phyloP scores from a whole-genome alignment of 2,113 vertebrate genomes.

The Cepphus grylle region DNA sequence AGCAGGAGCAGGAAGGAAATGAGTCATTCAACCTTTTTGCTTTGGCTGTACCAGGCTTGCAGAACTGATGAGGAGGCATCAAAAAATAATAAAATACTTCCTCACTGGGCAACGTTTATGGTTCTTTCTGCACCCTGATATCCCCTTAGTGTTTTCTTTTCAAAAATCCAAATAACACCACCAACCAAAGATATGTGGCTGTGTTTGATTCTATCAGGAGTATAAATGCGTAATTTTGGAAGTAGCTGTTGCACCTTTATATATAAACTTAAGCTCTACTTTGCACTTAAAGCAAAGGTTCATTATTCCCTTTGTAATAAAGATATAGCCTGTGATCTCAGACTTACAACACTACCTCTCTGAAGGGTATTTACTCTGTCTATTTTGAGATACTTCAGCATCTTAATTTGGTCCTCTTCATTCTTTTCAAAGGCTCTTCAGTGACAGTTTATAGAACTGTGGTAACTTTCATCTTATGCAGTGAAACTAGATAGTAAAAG shows the following conservation, averaged over 20 bases:
- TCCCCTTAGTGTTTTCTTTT: not conserved
- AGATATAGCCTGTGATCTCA: not conserved
- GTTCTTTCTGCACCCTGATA: not conserved
- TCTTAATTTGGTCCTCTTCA: not conserved
- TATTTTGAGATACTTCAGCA: not conserved
- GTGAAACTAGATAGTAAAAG: not conserved
- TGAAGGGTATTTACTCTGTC: not conserved
- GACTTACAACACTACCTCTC: not conserved
- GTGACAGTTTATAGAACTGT: not conserved
- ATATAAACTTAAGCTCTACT: not conserved
- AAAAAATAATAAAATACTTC: slow-evolving; percentile 3
- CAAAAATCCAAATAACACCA: not conserved
- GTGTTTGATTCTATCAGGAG: not conserved
- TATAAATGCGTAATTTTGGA: not conserved
- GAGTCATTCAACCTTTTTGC: slow-evolving; percentile 36
- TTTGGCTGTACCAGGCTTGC: not conserved
- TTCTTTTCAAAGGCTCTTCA: not conserved
- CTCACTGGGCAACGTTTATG: not conserved
- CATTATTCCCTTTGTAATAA: not conserved
- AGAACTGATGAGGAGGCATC: slow-evolving; percentile 18
- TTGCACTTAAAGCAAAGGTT: not conserved
- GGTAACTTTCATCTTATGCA: not conserved
- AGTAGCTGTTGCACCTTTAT: not conserved
- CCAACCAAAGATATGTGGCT: not conserved
- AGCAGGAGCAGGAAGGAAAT: slow-evolving; percentile 54